Conservation (phyloP, 2,888 invertebrate species). For the Sphaeridia pumilis region DNA sequence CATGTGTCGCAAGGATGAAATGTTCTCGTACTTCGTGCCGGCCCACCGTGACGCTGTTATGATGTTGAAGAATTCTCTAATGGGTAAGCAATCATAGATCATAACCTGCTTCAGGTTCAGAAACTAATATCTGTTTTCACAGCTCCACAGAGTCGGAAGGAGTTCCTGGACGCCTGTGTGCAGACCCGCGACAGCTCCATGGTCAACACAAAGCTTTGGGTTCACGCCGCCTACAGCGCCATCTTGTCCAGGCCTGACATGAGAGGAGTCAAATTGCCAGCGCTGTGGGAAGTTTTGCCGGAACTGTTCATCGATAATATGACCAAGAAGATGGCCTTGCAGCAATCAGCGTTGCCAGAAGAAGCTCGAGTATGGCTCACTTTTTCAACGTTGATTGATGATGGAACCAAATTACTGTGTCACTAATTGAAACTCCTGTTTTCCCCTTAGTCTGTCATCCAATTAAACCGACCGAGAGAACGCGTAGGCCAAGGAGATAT, state of each 20-base stretch:
- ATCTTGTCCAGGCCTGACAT: conserved; percentile 61
- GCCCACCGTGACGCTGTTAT: conserved; percentile 20
- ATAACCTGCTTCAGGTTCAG: too few species aligned
- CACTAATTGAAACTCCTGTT: too few species aligned
- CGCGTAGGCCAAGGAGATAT: neutral
- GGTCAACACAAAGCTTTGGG: conserved; percentile 44
- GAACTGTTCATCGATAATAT: conserved; percentile 51
- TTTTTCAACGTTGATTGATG: too few species aligned
- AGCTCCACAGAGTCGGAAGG: conserved; percentile 2
- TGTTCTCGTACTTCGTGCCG: conserved; percentile 28
- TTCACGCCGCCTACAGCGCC: conserved; percentile 65
- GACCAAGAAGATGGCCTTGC: conserved; percentile 8
- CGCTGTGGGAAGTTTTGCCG: conserved; percentile 66
- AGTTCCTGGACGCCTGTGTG: conserved; percentile 21
- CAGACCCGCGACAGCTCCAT: conserved; percentile 24
- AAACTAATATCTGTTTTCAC: neutral
- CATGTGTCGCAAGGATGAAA: conserved; percentile 4
- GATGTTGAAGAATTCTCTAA: conserved; percentile 18
- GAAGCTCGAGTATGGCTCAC: conserved; percentile 21
- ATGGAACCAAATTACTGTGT: too few species aligned
- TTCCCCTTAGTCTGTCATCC: neutral
- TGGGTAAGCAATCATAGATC: conserved; percentile 16
- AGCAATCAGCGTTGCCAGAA: conserved; percentile 21
- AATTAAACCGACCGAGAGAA: neutral
- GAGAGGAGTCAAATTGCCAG: conserved; percentile 55